These are phyloP conservation scores for Odocoileus virginianus DNA, from an alignment of 2,113 vertebrate genomes.

Conservation along the genomic window DNA sequence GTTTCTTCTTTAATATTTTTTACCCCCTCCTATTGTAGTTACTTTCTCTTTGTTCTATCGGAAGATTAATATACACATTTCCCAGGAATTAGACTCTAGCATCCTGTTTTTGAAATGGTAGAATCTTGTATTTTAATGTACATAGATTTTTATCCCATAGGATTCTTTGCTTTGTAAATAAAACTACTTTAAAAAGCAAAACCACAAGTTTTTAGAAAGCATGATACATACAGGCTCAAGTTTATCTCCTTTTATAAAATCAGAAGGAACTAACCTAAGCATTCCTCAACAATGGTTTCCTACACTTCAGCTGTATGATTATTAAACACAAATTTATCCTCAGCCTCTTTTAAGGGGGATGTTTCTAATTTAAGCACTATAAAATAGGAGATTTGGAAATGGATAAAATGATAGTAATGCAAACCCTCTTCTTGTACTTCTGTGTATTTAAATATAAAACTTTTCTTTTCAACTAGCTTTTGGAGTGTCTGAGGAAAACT, in stretches of 20 bases:
- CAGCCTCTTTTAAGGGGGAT: not conserved
- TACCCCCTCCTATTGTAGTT: not conserved
- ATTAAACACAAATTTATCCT: not conserved
- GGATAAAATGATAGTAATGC: not conserved
- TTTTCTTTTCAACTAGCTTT: constrained; percentile 83
- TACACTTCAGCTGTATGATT: not conserved
- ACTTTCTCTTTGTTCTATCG: not conserved
- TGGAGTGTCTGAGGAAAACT: constrained; percentile 91
- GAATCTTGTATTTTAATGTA: not conserved
- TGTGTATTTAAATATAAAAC: constrained; percentile 1
- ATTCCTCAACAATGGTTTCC: not conserved
- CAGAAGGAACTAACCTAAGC: not conserved
- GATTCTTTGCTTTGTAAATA: not conserved
- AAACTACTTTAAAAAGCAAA: not conserved
- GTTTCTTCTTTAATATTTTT: constrained; percentile 12
- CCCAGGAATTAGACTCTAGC: not conserved
- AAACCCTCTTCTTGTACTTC: not conserved
- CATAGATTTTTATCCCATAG: not conserved
- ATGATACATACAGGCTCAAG: not conserved
- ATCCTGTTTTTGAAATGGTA: constrained; percentile 36
- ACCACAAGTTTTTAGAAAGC: not conserved
- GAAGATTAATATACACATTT: not conserved
- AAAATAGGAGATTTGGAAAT: not conserved
- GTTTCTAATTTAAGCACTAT: not conserved
- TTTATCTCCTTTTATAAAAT: not conserved